phyloP scores from a whole-genome alignment of 1,140 invertebrate species.

The Physella acuta region DNA sequence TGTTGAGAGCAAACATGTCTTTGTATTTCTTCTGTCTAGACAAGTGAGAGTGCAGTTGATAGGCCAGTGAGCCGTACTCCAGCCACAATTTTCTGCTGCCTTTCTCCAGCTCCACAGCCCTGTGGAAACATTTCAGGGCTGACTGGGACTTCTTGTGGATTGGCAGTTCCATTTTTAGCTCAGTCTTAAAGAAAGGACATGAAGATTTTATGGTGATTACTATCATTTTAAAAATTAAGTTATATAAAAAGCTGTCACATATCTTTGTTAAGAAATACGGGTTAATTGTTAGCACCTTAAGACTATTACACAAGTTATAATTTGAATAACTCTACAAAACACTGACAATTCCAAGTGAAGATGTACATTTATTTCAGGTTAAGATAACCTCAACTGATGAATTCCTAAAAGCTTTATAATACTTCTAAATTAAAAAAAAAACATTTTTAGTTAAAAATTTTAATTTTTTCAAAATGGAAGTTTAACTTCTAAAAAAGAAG shows the following conservation, averaged over 20 bases:
- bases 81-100: slow-evolving; percentile 78
- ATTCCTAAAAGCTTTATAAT: neutral
- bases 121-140: slow-evolving; percentile 76
- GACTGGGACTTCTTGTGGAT: slow-evolving; percentile 71
- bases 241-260: too few species aligned
- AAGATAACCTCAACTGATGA: neutral
- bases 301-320: too few species aligned
- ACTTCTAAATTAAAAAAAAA: neutral
- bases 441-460: neutral
- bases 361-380: neutral
- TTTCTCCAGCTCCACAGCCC: slow-evolving; percentile 71
- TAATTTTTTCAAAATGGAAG: neutral
- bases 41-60: slow-evolving; percentile 83
- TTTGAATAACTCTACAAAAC: too few species aligned
- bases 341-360: too few species aligned
- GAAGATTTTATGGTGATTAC: neutral
- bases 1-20: slow-evolving; percentile 13
- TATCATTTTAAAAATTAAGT: too few species aligned
- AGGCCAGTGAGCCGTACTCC: slow-evolving; percentile 84
- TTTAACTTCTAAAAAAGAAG: too few species aligned
- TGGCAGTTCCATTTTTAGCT: slow-evolving; percentile 66
- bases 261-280: too few species aligned
- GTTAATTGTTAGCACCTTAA: too few species aligned
- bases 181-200: slow-evolving; percentile 53
- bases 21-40: slow-evolving; percentile 79